Conservation (phyloP, 2,888 invertebrate species). For the Myopa testacea region DNA sequence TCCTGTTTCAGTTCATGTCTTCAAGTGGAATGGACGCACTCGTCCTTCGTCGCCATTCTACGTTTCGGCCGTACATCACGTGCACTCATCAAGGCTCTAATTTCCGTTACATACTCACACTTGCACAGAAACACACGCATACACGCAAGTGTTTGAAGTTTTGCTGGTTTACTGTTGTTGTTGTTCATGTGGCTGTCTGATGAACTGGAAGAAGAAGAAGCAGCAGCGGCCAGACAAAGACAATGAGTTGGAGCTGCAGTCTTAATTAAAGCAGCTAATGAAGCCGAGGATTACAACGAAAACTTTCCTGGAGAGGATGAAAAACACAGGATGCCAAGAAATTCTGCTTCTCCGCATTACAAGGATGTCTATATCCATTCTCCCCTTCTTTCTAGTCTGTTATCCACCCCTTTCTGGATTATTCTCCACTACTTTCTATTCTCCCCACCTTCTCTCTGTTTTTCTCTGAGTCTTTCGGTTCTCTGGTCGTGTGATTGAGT, state of each 20-base stretch:
- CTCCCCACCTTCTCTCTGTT: too few relatives aligned
- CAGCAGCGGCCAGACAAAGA: background rate
- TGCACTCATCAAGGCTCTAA: slow-evolving; percentile 25
- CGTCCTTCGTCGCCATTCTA: slow-evolving; percentile 16
- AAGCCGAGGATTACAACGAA: slow-evolving; percentile 20
- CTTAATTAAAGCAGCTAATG: slow-evolving; percentile 37
- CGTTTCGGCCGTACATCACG: slow-evolving; percentile 10
- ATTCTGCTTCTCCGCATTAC: too few relatives aligned
- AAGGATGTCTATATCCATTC: background rate
- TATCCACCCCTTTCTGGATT: background rate
- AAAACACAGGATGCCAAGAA: background rate
- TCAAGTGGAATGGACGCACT: background rate
- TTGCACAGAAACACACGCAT: background rate
- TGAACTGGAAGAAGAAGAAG: background rate
- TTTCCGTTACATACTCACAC: slow-evolving; percentile 6
- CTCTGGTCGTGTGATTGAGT: background rate
- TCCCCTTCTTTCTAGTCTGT: background rate
- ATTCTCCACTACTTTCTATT: too few relatives aligned
- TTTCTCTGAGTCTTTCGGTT: background rate
- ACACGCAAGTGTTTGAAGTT: background rate
- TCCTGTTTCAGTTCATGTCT: background rate
- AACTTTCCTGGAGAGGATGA: slow-evolving; percentile 3
- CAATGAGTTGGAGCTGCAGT: slow-evolving; percentile 22
- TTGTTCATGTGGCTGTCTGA: background rate
- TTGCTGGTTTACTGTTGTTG: background rate